These are phyloP conservation scores for Hydrozoanthus gracilis DNA, from an alignment of 92 coral and sea anemone species.

Conservation along the genomic window DNA sequence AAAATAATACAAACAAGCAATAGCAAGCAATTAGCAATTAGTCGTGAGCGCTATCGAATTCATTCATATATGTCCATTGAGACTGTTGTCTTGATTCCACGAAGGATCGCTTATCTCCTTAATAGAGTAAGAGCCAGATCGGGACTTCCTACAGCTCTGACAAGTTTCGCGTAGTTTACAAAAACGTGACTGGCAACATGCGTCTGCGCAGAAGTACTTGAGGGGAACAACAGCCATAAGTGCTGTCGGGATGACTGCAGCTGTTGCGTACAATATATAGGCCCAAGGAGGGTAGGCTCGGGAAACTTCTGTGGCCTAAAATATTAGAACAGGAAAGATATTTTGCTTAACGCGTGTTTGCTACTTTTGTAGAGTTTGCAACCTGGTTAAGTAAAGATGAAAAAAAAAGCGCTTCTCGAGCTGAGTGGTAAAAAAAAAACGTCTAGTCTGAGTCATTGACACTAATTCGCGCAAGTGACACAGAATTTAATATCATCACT, in stretches of 20 bases:
- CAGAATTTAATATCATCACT: no score
- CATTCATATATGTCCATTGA: conserved; percentile 14
- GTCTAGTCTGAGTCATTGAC: no score
- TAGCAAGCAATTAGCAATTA: no score
- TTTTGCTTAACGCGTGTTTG: neutral
- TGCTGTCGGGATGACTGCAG: conserved; percentile 60
- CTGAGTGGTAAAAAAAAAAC: no score
- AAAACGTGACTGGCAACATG: conserved; percentile 10
- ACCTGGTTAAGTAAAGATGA: neutral
- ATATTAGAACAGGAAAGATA: neutral
- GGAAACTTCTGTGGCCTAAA: conserved; percentile 65
- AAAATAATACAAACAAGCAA: no score
- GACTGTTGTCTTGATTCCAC: conserved; percentile 4
- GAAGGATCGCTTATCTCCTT: conserved; percentile 22
- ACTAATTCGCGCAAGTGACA: no score
- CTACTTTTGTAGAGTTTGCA: neutral
- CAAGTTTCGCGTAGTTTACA: conserved; percentile 8
- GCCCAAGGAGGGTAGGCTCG: conserved; percentile 87
- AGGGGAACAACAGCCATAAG: conserved; percentile 64
- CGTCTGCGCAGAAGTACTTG: conserved; percentile 38
- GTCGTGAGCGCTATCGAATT: no score
- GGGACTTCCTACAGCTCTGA: conserved; percentile 21
- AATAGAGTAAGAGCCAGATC: conserved; percentile 18
- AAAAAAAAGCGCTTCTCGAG: no score
- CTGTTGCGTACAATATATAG: conserved; percentile 53